These are phyloP conservation scores for Aquatica leii DNA, from an alignment of 2,888 invertebrate species.

Conservation along the genomic window DNA sequence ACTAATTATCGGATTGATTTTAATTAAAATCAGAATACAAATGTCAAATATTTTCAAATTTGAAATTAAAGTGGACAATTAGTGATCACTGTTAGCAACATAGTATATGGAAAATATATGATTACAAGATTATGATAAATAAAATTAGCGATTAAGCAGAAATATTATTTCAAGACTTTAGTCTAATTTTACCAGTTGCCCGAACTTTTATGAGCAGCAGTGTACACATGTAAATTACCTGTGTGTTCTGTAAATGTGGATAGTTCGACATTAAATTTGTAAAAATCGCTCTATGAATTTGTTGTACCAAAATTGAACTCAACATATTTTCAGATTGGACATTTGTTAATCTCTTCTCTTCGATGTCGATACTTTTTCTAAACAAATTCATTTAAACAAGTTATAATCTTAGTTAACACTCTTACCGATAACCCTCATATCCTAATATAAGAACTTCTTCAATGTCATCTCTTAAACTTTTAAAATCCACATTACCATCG, in stretches of 20 bases:
- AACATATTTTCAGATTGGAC: conserved; percentile 60
- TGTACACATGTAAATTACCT: no score
- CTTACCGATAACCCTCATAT: conserved; percentile 49
- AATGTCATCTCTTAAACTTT: conserved; percentile 65
- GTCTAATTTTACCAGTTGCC: no score
- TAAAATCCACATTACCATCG: conserved; percentile 55
- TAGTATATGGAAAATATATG: no score
- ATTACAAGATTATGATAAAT: no score
- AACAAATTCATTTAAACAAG: conserved; percentile 37
- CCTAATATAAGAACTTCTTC: conserved; percentile 74
- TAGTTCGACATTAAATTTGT: conserved; percentile 67
- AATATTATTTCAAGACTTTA: no score
- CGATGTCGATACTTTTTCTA: conserved; percentile 51
- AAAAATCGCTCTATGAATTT: conserved; percentile 74
- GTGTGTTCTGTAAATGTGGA: conserved; percentile 69
- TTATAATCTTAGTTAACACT: background rate
- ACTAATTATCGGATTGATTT: no score
- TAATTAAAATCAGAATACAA: no score
- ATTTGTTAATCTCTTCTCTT: conserved; percentile 48
- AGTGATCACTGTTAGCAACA: no score
- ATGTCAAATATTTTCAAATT: no score
- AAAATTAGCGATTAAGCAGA: no score
- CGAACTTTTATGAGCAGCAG: no score
- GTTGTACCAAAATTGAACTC: conserved; percentile 66
- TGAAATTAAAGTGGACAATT: no score